Percentiles rank a stretch among this genome's conserved stretches.
phyloP scores from a whole-genome alignment of 2,113 vertebrate genomes.

The Nyctibius bracteatus region DNA sequence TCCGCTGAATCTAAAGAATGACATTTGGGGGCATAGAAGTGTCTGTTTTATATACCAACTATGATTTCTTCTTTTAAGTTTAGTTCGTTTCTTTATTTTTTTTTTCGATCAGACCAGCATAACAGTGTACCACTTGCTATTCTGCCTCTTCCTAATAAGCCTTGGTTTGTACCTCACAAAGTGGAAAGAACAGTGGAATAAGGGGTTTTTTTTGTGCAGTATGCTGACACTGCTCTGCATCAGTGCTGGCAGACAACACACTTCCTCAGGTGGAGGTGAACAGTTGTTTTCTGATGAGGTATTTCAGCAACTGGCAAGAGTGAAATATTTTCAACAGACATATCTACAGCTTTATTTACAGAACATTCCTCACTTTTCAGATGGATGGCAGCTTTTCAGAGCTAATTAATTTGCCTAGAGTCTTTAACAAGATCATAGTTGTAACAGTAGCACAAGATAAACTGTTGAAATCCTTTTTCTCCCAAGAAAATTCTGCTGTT shows the following conservation, averaged over 20 bases:
- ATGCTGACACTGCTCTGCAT: background rate
- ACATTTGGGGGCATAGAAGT: background rate
- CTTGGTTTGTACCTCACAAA: background rate
- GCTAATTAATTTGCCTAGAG: background rate
- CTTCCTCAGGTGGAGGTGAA: background rate
- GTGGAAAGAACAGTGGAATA: background rate
- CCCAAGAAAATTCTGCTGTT: background rate
- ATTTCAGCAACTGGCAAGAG: background rate
- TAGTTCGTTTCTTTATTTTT: fast-evolving
- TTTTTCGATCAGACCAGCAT: background rate
- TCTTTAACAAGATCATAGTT: background rate
- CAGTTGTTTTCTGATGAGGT: background rate
- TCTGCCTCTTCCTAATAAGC: background rate
- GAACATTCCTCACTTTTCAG: background rate
- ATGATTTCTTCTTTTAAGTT: background rate
- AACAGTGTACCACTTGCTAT: background rate
- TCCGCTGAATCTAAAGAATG: background rate
- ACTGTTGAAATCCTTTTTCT: background rate
- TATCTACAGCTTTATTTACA: background rate
- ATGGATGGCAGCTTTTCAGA: background rate
- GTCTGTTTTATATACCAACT: background rate
- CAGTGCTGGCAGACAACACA: background rate
- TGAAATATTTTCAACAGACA: background rate
- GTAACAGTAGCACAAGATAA: background rate
- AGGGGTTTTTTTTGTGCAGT: background rate